Base-by-base conservation (phyloP, 2,888 invertebrate genomes). In the Lamellibrachia satsuma region DNA sequence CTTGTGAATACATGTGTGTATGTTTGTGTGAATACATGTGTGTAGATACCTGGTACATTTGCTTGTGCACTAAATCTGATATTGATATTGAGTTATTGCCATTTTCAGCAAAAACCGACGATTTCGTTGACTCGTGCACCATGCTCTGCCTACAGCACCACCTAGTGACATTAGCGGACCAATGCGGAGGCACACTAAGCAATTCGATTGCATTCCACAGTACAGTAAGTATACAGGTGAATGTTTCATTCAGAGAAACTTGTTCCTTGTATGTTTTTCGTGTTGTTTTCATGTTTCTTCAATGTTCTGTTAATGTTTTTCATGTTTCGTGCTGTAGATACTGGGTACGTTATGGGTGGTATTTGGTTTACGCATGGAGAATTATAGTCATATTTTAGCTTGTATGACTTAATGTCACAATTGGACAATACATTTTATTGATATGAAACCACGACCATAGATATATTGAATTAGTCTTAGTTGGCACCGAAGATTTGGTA, bases 131-230 rank as follows among this genome's bases (percentile, higher is more conserved):
- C 97, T 97, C 98, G 94, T 98, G 99, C 92, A 98, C 98, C 94
- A 99, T 99, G 99, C 98, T 99, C 97, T 98, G 98, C 0, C 97
- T 99, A 90, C 98, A 98, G 96, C 98, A 98, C 97, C 98, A 98
- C 93, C 97, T 99, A 94, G 97, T 98, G 92, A 75, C 75, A 75
- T 22, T 75, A 75, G 75, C 75, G 22, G 75, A 75, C 75, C 75
- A 75, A 75, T 97, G 97, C 93, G 96, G 97, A 95, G 97, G 95
- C 91, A 94, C 95, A 92, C 94, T 94, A 75, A 96, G 96, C 90
- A 94, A 95, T 93, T 94, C 95, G 92, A 94, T 96, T 93, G 96
- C 96, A 96, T 96, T 96, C 96, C 96, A 96, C 93, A 96, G 96
- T 93, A 94, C 95, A 94, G 96, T 96, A 95, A 95, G 96, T 95